Evolutionary conservation across 1,140 invertebrate species (phyloP).

Genomic region (Cydia splendana): DNA sequence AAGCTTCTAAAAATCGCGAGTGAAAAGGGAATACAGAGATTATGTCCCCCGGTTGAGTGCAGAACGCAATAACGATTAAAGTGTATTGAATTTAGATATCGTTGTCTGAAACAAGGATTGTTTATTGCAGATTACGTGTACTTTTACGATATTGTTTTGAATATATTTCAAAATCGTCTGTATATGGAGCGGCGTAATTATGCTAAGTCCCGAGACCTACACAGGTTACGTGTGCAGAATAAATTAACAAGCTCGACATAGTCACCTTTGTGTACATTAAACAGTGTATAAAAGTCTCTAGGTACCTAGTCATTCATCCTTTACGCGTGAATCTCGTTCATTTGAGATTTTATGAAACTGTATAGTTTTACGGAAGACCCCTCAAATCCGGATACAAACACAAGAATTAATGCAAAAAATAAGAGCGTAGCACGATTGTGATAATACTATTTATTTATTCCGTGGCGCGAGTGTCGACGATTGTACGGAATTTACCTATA

Average conservation of each 20-base stretch:
- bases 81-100: slow-evolving; percentile 17
- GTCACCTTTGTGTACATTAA: not conserved
- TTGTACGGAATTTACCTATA: too few species aligned
- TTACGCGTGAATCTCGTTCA: not conserved
- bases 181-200: not conserved
- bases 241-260: not conserved
- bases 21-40: slow-evolving; percentile 7
- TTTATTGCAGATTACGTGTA: not conserved
- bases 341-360: too few species aligned
- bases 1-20: not conserved
- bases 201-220: slow-evolving; percentile 14
- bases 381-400: too few species aligned
- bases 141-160: not conserved
- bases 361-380: too few species aligned
- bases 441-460: too few species aligned
- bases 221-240: slow-evolving; percentile 10
- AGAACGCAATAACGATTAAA: slow-evolving; percentile 4
- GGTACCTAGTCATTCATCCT: not conserved
- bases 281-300: not conserved
- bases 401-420: too few species aligned
- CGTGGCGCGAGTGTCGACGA: too few species aligned
- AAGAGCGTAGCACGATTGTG: too few species aligned
- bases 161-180: not conserved
- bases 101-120: not conserved
- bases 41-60: not conserved